These are phyloP conservation scores for Scatophagus argus DNA, from an alignment of 2,113 vertebrate species.

Conservation along the genomic window DNA sequence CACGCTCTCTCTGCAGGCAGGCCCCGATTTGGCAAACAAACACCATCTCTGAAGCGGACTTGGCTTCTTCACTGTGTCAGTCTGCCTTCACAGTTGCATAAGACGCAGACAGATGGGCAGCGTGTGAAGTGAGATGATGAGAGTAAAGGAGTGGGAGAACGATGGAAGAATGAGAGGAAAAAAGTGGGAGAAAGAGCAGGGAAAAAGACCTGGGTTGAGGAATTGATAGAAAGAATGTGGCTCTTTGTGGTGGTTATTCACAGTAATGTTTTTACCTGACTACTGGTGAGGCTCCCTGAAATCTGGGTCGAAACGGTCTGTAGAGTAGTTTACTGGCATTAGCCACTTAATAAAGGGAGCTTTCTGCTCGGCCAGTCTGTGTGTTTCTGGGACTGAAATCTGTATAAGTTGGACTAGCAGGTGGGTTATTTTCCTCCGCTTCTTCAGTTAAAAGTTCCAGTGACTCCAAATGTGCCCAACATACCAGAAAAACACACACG, in stretches of 20 bases:
- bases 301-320: constrained; percentile 39
- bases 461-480: constrained; percentile 17
- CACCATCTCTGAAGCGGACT: constrained; percentile 36
- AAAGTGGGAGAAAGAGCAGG: constrained; percentile 14
- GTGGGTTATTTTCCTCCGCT: constrained; percentile 24
- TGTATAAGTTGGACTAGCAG: constrained; percentile 43
- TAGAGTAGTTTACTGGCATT: constrained; percentile 33
- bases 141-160: constrained; percentile 28
- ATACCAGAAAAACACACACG: constrained; percentile 11
- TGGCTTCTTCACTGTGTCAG: constrained; percentile 49
- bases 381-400: constrained; percentile 35
- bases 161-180: constrained; percentile 45
- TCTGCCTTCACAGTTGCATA: constrained; percentile 54
- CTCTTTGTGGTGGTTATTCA: constrained; percentile 17
- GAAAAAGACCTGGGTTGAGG: background rate
- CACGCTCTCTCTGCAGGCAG: constrained; percentile 31
- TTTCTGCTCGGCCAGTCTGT: constrained; percentile 26
- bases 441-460: constrained; percentile 19
- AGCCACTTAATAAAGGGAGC: constrained; percentile 30
- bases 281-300: constrained; percentile 22
- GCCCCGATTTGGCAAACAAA: constrained; percentile 38
- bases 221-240: constrained; percentile 29
- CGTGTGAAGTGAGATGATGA: constrained; percentile 50
- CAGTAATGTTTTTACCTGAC: constrained; percentile 62
- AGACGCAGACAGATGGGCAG: constrained; percentile 60